Evolutionary conservation across 2,888 invertebrate genomes (phyloP).

Genomic region (Oligia fasciuncula): DNA sequence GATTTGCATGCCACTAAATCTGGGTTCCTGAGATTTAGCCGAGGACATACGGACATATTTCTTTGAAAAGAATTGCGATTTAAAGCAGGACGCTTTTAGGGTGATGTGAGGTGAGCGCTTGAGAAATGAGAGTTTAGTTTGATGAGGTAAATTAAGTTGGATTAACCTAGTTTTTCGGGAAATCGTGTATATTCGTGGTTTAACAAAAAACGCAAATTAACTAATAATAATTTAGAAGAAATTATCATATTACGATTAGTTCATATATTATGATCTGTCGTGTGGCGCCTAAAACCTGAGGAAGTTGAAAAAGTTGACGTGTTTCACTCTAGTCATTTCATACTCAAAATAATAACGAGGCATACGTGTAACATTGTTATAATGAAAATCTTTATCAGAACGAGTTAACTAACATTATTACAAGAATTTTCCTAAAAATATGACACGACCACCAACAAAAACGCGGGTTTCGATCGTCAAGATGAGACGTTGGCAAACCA

Average conservation of each 20-base stretch:
- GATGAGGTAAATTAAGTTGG: constrained; percentile 18
- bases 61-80: constrained; percentile 72
- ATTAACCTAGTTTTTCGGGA: background rate
- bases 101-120: constrained; percentile 43
- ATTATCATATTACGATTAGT: no score
- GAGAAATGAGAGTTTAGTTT: constrained; percentile 37
- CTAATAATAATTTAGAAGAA: no score
- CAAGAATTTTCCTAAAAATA: constrained; percentile 57
- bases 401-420: constrained; percentile 15
- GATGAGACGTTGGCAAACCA: constrained; percentile 73
- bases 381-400: background rate
- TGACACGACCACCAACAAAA: constrained; percentile 73
- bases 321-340: background rate
- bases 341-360: background rate
- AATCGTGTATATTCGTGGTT: no score
- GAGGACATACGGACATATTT: constrained; percentile 75
- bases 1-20: constrained; percentile 79
- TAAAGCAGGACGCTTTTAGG: constrained; percentile 63
- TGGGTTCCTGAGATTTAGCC: constrained; percentile 72
- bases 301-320: no score
- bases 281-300: background rate
- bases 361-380: no score
- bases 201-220: no score
- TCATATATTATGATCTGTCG: background rate
- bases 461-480: constrained; percentile 75